Evolutionary conservation across 2,797 vertebrate species (phyloP), one percentile per base, ranked within the genome.

Genomic region (Rhinella marina): DNA sequence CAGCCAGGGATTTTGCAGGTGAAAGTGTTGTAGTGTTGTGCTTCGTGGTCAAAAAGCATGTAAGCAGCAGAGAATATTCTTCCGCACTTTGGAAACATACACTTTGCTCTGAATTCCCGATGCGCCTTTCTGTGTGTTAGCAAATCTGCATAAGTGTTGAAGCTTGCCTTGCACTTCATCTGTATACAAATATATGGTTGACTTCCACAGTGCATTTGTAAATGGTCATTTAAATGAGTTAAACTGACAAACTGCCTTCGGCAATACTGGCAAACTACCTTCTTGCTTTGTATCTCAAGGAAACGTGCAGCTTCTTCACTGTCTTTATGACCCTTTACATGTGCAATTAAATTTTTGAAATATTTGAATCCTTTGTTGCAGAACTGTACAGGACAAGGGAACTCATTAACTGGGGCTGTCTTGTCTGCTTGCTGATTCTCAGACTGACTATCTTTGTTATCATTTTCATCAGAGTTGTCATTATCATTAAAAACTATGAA

Each of bases 161-260:
- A 99, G 84, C 97, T 97, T 50, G 98, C 97, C 90, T 97, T 99
- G 93, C 98, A 99, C 90, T 98, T 97, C 86, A 99, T 91, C 93
- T 99, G 98, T 91, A 99, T 99, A 92, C 98, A 99, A 90, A 98
- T 98, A 79, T 99, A 99, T 8, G 98, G 98, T 86, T 96, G 98
- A 82, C 93, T 95, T 76, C 98, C 98, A 93, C 98, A 99, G 93
- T 99, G 98, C 91, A 99, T 97, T 92, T 99, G 98, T 87, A 99
- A 94, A 90, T 99, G 98, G 93, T 99, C 97, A 13, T 97, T 99
- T 86, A 99, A 95, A 90, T 99, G 98, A 90, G 95, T 96, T 61
- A 99, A 97, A 70, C 95, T 99, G 23, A 99, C 95, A 90, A 99
- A 99, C 90, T 99, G 97, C 50, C 98, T 95, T 13, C 98, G 96